A percentile compares a stretch with the other conserved stretches of the same genome.
Evolutionary conservation across 2,888 invertebrate genomes (phyloP).

Genomic region (Prosopocoilus inquinatus): DNA sequence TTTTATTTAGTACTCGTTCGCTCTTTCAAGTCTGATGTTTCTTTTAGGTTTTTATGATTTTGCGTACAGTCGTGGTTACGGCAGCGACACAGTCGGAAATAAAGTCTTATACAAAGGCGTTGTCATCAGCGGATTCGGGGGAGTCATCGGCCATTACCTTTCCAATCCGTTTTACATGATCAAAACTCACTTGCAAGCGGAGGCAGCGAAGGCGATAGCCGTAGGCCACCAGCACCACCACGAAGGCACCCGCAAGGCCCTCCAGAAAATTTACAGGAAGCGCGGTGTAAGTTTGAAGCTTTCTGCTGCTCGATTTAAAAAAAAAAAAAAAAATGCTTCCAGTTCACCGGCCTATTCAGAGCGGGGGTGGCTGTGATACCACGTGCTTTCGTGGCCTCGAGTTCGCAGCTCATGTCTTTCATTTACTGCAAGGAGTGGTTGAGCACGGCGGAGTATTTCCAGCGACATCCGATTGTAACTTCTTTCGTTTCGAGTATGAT

Average conservation of each 20-base stretch:
- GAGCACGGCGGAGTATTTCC: constrained; percentile 37
- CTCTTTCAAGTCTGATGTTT: not conserved
- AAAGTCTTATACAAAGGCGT: constrained; percentile 53
- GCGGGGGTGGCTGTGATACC: constrained; percentile 72
- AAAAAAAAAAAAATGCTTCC: constrained; percentile 6
- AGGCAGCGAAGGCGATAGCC: constrained; percentile 70
- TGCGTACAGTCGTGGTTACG: constrained; percentile 41
- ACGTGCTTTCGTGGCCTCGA: constrained; percentile 77
- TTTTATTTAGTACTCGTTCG: not conserved
- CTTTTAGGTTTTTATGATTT: constrained; percentile 41
- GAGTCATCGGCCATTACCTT: constrained; percentile 65
- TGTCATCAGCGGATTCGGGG: constrained; percentile 59
- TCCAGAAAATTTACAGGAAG: constrained; percentile 53
- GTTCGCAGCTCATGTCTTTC: constrained; percentile 80
- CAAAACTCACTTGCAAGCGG: constrained; percentile 83
- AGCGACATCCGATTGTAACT: constrained; percentile 55
- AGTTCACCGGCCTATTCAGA: constrained; percentile 68
- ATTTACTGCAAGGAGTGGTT: constrained; percentile 60
- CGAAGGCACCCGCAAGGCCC: constrained; percentile 56
- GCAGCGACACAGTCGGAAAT: constrained; percentile 53
- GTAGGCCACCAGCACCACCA: constrained; percentile 82
- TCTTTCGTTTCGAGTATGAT: constrained; percentile 70
- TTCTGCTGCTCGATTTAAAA: not conserved
- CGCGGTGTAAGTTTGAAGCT: constrained; percentile 50
- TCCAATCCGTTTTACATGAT: constrained; percentile 78